phyloP scores from a whole-genome alignment of 2,797 vertebrate genomes.

The Sebastes minor region DNA sequence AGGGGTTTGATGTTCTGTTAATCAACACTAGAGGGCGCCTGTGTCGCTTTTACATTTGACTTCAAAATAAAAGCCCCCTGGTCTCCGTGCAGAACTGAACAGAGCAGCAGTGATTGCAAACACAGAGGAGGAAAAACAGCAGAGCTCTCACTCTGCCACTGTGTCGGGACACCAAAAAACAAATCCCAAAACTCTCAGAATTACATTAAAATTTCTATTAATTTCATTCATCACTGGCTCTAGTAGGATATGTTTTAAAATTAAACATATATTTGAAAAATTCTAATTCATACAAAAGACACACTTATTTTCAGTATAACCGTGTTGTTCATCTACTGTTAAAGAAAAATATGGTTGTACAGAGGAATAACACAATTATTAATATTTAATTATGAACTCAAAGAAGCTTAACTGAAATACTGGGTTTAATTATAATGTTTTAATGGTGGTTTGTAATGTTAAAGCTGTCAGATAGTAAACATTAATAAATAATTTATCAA shows the following conservation, averaged over 20 bases:
- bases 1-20: background rate
- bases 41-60: background rate
- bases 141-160: constrained; percentile 40
- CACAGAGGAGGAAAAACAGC: background rate
- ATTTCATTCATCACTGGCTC: background rate
- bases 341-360: background rate
- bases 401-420: background rate
- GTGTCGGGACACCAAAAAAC: background rate
- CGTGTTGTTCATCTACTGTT: background rate
- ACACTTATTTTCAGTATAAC: background rate
- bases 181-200: too few relatives aligned
- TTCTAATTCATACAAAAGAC: background rate
- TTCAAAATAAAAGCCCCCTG: constrained; percentile 39
- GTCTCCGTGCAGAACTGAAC: background rate
- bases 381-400: background rate
- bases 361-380: background rate
- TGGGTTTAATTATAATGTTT: background rate
- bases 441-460: background rate
- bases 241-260: background rate
- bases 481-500: background rate
- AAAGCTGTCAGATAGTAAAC: background rate
- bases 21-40: constrained; percentile 34
- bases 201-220: background rate
- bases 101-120: constrained; percentile 9
- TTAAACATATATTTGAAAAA: too few relatives aligned